Conservation (phyloP, 2,888 invertebrate species). For the Trachelus iudaicus region DNA sequence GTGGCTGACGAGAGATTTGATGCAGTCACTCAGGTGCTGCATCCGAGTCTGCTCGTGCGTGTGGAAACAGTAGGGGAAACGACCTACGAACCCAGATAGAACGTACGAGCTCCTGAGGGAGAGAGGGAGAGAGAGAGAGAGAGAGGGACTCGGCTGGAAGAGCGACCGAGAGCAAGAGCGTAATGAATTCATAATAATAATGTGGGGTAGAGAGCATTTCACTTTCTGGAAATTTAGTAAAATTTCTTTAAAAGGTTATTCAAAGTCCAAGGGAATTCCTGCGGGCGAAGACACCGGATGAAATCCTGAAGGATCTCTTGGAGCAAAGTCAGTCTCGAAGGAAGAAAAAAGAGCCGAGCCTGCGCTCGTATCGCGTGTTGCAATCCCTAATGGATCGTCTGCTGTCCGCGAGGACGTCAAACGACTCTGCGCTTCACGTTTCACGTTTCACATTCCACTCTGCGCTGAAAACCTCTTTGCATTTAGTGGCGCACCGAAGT, state of each 20-base stretch:
- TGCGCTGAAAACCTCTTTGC: not conserved
- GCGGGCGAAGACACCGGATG: too few relatives aligned
- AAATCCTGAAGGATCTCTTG: not conserved
- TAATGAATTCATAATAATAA: not conserved
- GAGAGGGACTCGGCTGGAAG: not conserved
- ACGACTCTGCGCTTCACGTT: not conserved
- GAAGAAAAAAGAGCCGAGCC: not conserved
- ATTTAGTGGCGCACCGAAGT: not conserved
- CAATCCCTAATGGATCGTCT: not conserved
- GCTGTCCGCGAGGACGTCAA: not conserved
- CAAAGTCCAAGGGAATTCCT: too few relatives aligned
- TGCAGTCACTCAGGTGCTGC: slow-evolving; percentile 48
- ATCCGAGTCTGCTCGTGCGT: slow-evolving; percentile 38
- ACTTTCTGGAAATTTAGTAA: not conserved
- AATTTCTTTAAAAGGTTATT: not conserved
- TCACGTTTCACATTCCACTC: not conserved
- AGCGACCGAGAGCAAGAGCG: not conserved
- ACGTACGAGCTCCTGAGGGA: not conserved
- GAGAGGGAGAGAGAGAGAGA: not conserved
- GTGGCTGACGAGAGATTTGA: slow-evolving; percentile 34
- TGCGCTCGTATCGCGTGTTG: not conserved
- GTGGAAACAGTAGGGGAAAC: slow-evolving; percentile 19
- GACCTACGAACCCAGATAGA: not conserved
- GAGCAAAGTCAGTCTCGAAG: not conserved
- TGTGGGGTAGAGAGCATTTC: not conserved